phyloP scores from a whole-genome alignment of 2,113 vertebrate species.

The Datnioides undecimradiatus region DNA sequence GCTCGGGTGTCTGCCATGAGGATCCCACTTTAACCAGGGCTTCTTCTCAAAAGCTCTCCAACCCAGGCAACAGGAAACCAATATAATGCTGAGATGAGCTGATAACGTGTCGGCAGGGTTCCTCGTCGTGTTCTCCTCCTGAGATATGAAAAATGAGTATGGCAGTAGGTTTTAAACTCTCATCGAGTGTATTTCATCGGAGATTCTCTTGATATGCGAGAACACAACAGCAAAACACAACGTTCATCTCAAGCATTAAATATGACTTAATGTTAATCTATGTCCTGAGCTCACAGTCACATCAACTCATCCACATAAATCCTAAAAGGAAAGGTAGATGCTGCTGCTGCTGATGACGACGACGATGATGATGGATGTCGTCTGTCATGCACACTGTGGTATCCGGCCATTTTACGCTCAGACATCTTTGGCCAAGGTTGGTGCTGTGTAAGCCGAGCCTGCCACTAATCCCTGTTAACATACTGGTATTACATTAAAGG shows the following conservation, averaged over 20 bases:
- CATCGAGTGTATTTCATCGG: neutral
- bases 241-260: neutral
- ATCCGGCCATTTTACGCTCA: slow-evolving; percentile 39
- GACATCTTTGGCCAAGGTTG: slow-evolving; percentile 37
- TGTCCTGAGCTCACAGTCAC: neutral
- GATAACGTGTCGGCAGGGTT: too few species aligned
- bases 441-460: slow-evolving; percentile 37
- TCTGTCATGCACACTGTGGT: slow-evolving; percentile 15
- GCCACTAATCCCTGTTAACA: slow-evolving; percentile 68
- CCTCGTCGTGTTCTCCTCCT: too few species aligned
- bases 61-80: too few species aligned
- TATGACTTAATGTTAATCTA: neutral
- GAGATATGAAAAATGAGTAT: too few species aligned
- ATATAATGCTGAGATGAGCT: too few species aligned
- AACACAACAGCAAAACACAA: too few species aligned
- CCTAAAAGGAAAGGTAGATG: neutral
- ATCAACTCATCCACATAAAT: neutral
- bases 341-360: too few species aligned
- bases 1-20: too few species aligned
- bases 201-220: too few species aligned
- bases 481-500: slow-evolving; percentile 69
- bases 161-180: too few species aligned
- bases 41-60: too few species aligned
- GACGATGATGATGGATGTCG: slow-evolving; percentile 16
- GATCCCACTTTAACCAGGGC: too few species aligned